These are phyloP conservation scores for Euwallacea fornicatus DNA, from an alignment of 1,140 invertebrate genomes.

Conservation along the genomic window DNA sequence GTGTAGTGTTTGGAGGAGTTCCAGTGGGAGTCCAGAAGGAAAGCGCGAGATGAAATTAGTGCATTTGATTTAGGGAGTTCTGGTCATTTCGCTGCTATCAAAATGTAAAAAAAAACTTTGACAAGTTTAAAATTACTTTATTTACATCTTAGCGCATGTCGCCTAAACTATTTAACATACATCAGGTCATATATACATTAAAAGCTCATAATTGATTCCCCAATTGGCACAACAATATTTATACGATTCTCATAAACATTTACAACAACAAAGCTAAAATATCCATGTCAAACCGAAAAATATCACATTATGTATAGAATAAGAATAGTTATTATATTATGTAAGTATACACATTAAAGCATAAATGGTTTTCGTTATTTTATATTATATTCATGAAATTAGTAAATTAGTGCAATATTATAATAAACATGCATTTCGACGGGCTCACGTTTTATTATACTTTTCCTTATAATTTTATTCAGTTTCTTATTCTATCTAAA, in stretches of 20 bases:
- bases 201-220: constrained; percentile 4
- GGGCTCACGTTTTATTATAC: background rate
- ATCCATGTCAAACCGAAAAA: too few species aligned
- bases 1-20: too few species aligned
- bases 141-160: constrained; percentile 5
- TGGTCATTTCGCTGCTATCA: background rate
- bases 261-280: constrained; percentile 12
- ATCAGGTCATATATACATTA: constrained; percentile 10
- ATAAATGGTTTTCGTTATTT: too few species aligned
- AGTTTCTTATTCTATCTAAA: background rate
- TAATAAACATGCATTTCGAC: too few species aligned
- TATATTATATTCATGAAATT: too few species aligned
- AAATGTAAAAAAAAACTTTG: background rate
- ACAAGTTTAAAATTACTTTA: background rate
- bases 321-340: too few species aligned
- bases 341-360: too few species aligned
- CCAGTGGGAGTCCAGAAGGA: too few species aligned
- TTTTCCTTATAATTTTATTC: background rate
- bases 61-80: too few species aligned
- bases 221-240: constrained; percentile 9
- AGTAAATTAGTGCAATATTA: too few species aligned
- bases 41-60: too few species aligned
- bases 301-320: too few species aligned
- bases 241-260: constrained; percentile 6
- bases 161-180: constrained; percentile 5